Conservation (phyloP, 1,140 invertebrate species). For the Nymphalis io region DNA sequence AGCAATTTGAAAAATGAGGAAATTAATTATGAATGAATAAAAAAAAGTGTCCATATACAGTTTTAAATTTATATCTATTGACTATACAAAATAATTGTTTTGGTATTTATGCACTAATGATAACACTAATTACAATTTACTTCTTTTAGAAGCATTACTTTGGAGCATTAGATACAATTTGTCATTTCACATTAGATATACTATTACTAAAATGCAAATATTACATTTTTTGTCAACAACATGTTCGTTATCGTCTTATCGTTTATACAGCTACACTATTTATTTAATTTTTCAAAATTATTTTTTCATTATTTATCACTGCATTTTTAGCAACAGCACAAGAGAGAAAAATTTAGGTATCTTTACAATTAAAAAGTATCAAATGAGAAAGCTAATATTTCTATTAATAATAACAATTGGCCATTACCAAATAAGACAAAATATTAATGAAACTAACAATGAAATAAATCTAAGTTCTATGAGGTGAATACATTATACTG, state of each 20-base stretch:
- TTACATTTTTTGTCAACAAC: not conserved
- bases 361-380: not conserved
- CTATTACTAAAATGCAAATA: constrained; percentile 16
- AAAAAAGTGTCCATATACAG: constrained; percentile 9
- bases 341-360: not conserved
- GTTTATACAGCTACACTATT: not conserved
- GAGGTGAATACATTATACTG: not conserved
- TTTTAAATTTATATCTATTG: constrained; percentile 10
- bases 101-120: constrained; percentile 11
- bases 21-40: not conserved
- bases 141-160: constrained; percentile 14
- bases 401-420: not conserved
- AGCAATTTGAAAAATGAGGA: too few relatives aligned
- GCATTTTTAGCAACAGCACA: constrained; percentile 7
- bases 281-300: not conserved
- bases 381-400: not conserved
- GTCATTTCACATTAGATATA: not conserved
- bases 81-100: constrained; percentile 15
- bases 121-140: constrained; percentile 11
- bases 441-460: not conserved
- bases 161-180: constrained; percentile 10
- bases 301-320: not conserved
- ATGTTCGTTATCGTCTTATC: not conserved
- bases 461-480: constrained; percentile 1
- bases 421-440: not conserved